A percentile compares a stretch with the other conserved stretches of the same genome.
Conservation (phyloP, 1,140 invertebrate species). For the Myzus persicae region DNA sequence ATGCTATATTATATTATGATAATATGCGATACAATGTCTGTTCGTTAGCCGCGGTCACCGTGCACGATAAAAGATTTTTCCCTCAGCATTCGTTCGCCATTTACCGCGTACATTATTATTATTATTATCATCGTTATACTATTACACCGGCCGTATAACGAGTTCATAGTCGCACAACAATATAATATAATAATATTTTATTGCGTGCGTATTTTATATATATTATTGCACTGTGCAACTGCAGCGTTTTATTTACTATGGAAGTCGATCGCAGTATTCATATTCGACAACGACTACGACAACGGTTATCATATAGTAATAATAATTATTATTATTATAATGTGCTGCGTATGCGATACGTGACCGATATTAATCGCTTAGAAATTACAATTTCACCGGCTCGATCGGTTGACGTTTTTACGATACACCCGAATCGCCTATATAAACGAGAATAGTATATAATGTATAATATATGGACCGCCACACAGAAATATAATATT, state of each 20-base stretch:
- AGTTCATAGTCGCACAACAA: neutral
- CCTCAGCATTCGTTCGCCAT: neutral
- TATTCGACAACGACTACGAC: neutral
- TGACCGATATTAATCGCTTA: neutral
- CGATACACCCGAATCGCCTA: neutral
- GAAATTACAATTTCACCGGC: slow-evolving; percentile 2
- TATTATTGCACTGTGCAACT: neutral
- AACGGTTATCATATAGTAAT: neutral
- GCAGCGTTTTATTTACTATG: neutral
- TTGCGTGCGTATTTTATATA: neutral
- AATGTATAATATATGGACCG: neutral
- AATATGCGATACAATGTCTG: slow-evolving; percentile 16
- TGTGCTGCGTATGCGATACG: neutral
- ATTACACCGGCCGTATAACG: neutral
- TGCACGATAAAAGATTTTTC: neutral
- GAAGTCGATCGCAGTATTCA: neutral
- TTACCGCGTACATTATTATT: neutral
- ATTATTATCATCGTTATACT: neutral
- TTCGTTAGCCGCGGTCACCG: slow-evolving; percentile 21
- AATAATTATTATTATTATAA: neutral
- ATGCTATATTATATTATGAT: neutral
- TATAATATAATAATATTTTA: neutral
- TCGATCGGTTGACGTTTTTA: slow-evolving; percentile 8
- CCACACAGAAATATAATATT: neutral
- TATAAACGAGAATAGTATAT: neutral